Evolutionary conservation across 2,113 vertebrate species (phyloP).

Genomic region (Oreochromis tanganicae): DNA sequence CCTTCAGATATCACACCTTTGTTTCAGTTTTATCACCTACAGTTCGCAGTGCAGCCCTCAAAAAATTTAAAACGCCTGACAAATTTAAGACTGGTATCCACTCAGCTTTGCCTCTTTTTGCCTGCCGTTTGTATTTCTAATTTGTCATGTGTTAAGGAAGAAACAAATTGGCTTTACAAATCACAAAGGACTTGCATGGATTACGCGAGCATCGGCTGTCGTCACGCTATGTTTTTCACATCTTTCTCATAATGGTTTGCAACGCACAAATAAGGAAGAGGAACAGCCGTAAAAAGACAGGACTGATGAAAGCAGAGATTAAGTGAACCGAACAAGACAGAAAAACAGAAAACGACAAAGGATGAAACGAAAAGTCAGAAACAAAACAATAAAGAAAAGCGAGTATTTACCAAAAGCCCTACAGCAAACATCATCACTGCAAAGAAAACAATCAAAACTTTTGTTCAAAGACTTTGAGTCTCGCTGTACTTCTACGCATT

Average conservation of each 20-base stretch:
- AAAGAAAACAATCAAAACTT: not conserved
- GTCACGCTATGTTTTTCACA: not conserved
- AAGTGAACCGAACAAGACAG: not conserved
- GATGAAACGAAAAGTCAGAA: not conserved
- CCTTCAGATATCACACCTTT: not conserved
- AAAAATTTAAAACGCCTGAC: not conserved
- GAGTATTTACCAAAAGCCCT: not conserved
- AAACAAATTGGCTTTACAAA: not conserved
- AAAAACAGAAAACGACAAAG: not conserved
- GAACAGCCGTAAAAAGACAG: not conserved
- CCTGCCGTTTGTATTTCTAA: not conserved
- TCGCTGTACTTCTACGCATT: not conserved
- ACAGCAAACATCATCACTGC: not conserved
- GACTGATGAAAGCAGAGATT: not conserved
- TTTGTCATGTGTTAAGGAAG: not conserved
- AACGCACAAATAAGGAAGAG: not conserved
- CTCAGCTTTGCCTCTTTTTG: not conserved
- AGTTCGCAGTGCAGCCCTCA: not conserved
- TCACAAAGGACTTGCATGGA: not conserved
- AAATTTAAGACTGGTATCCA: not conserved
- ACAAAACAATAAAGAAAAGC: not conserved
- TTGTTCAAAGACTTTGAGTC: not conserved
- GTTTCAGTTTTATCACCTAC: not conserved
- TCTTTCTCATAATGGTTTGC: not conserved
- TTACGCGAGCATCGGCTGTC: not conserved